Base-by-base conservation (phyloP, 2,888 invertebrate species). In the Nomada fabriciana region DNA sequence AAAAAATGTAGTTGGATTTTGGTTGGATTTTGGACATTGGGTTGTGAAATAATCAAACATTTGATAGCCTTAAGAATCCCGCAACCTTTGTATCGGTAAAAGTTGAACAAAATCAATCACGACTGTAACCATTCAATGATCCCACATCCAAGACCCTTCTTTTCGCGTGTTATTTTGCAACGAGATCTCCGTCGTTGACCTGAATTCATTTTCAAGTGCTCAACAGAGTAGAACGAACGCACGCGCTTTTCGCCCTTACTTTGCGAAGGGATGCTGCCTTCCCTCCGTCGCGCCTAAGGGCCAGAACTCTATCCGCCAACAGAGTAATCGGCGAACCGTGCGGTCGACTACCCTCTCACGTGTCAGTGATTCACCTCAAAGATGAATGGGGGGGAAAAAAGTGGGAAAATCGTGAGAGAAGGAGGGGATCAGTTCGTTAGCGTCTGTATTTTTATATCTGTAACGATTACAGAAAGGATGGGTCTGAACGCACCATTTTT, bases 321-420 rank as follows among this genome's bases (percentile, higher is more conserved):
- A 64, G 36, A 71, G 76, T 71, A 67, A 74, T 83, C 84, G 80
- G 84, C 73, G 84, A 84, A 84, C 74, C 77, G 74, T 80, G 60
- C 42, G 53, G 9, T 20, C 53, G 59, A 63, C 64, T 52, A 77
- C 60, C 72, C 76, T 70, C 72, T 72, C 25, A 60, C 73, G 75
- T 81, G 80, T 82, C 82, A 80, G 81, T 78, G 83, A 87, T 87
- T 90, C 88, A 90, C 91, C 90, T 91, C 88, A 87, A 89, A 90
- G 86, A 89, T 82, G 88, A 86, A 89, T 85, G 84, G 74, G 71
- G 84, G 76, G 71, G 82, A 83, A 87, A 84, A 84, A 78, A 72
- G 69, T 15, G 42, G 25, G n/a, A 53, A 42, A 50, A 80, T 36
- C 52, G 55, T 18, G 13, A 20, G 47, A 29, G 18, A 11, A 36